Evolutionary conservation across 1,140 invertebrate species (phyloP), one percentile per base, ranked within the genome.

Genomic region (Trinorchestia longiramus): DNA sequence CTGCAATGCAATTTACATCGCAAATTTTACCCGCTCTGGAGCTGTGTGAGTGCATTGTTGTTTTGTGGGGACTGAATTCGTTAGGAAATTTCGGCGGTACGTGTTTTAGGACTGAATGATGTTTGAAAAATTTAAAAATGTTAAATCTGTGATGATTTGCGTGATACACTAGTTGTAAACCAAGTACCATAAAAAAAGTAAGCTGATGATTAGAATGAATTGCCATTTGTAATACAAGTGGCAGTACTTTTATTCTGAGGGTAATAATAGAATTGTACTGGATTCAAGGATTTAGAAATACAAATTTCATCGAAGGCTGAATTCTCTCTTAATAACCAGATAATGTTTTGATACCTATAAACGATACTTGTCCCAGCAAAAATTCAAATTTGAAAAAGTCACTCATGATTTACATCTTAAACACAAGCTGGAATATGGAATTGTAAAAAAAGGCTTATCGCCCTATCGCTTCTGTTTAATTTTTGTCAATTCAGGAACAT

Each of bases 1-100:
- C 43, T 47, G 92, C 44, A 94, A 47, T 94, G 92, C 92, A 94
- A 94, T 94, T 94, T 94, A 43, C 92, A 19, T 77, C 43, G 88
- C 15, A 44, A 91, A 42, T 91, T 91, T 77, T 19, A 36, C 62
- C 15, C 62, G 62, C 62, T 77, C 62, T 3, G 28, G 62, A 77
- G 36, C 62, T 77, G 62, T 77, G 62, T 3, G 47, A 77, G 62
- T 11, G 15, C 15, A 77, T 36, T 11, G 62, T 28, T 77, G 62
- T 36, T 77, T 77, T 36, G 28, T 36, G 28, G 19, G 11, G 28
- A 11, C 62, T 77, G 1, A 77, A 36, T 28, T 77, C 62, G 62
- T 77, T 19, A 77, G 62, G 28, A 28, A 77, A 77, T 77, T 77
- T 36, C 11, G 62, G 62, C 62, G 3, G 11, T 28, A 36, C 15